A percentile compares a stretch with the other conserved stretches of the same genome.
Conservation (phyloP, 2,797 vertebrate genomes). For the Sus cebifrons region DNA sequence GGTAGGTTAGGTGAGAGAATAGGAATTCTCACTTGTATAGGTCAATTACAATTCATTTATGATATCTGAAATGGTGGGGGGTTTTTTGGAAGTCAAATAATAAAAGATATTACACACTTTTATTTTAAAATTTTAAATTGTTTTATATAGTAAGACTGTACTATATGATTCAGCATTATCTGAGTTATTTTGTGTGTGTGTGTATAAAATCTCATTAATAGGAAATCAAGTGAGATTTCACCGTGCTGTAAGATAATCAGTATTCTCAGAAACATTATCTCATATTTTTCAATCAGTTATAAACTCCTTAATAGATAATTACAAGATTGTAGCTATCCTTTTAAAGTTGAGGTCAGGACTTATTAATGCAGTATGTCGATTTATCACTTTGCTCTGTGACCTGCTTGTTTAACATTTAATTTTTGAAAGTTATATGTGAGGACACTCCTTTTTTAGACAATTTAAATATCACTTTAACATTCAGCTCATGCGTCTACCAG, state of each 20-base stretch:
- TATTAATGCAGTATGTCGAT: background rate
- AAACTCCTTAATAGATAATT: background rate
- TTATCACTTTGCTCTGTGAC: background rate
- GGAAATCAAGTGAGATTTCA: background rate
- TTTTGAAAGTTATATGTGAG: background rate
- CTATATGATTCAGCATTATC: background rate
- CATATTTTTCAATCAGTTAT: background rate
- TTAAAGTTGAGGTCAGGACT: constrained; percentile 66
- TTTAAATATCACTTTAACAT: constrained; percentile 23
- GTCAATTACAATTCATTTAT: background rate
- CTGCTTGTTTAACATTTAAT: constrained; percentile 55
- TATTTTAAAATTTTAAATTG: background rate
- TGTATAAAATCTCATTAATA: background rate
- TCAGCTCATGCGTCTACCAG: background rate
- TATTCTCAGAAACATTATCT: constrained; percentile 11
- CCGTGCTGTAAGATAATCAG: background rate
- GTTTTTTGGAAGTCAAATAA: background rate
- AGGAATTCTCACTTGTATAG: background rate
- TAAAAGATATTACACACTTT: background rate
- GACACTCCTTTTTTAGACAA: background rate
- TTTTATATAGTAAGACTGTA: background rate
- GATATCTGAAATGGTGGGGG: background rate
- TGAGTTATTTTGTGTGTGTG: background rate
- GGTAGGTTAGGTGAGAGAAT: background rate
- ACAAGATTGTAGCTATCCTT: constrained; percentile 3